These are phyloP conservation scores for Diadegma fenestrale DNA, from an alignment of 2,888 invertebrate species.

Conservation along the genomic window DNA sequence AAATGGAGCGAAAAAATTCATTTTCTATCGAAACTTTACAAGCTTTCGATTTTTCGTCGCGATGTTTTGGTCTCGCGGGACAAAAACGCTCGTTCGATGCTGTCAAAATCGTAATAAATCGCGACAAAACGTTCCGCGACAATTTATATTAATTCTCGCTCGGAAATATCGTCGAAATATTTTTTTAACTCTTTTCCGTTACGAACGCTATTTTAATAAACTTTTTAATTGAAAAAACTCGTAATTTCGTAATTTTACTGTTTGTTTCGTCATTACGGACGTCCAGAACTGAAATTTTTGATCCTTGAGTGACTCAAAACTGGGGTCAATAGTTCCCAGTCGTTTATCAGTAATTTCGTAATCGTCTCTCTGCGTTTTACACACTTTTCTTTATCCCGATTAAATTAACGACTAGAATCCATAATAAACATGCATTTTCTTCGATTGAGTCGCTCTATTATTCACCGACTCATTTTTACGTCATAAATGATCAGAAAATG, in stretches of 20 bases:
- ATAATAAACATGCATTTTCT: not conserved
- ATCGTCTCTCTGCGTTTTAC: not conserved
- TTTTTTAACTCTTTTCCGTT: not conserved
- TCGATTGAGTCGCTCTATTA: not conserved
- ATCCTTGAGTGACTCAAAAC: not conserved
- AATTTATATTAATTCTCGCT: not conserved
- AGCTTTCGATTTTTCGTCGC: not conserved
- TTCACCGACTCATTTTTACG: not conserved
- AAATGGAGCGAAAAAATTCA: not conserved
- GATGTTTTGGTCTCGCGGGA: not conserved
- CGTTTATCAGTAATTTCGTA: conserved; percentile 25
- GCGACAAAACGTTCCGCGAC: not conserved
- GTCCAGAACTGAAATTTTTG: not conserved
- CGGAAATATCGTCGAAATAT: not conserved
- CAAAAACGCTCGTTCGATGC: not conserved
- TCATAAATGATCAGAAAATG: not conserved
- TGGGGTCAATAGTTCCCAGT: conserved; percentile 12
- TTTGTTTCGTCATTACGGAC: not conserved
- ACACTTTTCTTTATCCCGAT: not conserved
- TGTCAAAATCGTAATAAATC: not conserved
- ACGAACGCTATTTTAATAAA: not conserved
- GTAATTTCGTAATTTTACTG: not conserved
- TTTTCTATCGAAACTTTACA: not conserved
- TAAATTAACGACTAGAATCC: not conserved
- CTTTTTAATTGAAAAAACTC: not conserved